Conservation (phyloP, 2,797 vertebrate species). For the Amniataba percoides region DNA sequence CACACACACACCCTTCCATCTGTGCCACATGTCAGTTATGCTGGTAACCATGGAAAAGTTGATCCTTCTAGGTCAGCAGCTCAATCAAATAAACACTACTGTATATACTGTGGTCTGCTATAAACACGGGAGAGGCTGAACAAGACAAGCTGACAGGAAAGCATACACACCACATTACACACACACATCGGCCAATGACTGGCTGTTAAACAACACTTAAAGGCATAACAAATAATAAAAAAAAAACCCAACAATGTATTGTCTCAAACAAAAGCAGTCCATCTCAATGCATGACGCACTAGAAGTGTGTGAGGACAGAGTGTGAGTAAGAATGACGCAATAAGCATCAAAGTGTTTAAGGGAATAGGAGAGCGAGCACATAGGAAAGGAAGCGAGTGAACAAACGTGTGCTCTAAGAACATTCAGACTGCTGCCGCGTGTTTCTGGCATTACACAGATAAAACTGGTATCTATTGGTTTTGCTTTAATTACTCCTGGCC, state of each 20-base stretch:
- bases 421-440: constrained; percentile 40
- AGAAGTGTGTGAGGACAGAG: background rate
- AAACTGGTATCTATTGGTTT: constrained; percentile 63
- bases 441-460: constrained; percentile 56
- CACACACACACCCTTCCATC: constrained; percentile 22
- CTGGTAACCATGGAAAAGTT: constrained; percentile 51
- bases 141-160: background rate
- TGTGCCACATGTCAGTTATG: constrained; percentile 41
- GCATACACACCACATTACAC: background rate
- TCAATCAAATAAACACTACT: constrained; percentile 39
- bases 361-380: constrained; percentile 18
- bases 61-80: constrained; percentile 32
- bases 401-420: constrained; percentile 35
- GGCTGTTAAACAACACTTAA: background rate
- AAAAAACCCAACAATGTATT: too few relatives aligned
- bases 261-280: too few relatives aligned
- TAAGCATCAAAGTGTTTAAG: background rate
- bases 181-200: background rate
- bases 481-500: constrained; percentile 69
- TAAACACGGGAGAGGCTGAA: constrained; percentile 21
- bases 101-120: constrained; percentile 17
- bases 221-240: too few relatives aligned
- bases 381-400: constrained; percentile 8
- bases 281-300: too few relatives aligned
- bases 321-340: background rate